Percentiles rank a stretch among this genome's conserved stretches.
These are phyloP conservation scores for Quiscalus mexicanus DNA, from an alignment of 2,113 vertebrate genomes.

Conservation along the genomic window DNA sequence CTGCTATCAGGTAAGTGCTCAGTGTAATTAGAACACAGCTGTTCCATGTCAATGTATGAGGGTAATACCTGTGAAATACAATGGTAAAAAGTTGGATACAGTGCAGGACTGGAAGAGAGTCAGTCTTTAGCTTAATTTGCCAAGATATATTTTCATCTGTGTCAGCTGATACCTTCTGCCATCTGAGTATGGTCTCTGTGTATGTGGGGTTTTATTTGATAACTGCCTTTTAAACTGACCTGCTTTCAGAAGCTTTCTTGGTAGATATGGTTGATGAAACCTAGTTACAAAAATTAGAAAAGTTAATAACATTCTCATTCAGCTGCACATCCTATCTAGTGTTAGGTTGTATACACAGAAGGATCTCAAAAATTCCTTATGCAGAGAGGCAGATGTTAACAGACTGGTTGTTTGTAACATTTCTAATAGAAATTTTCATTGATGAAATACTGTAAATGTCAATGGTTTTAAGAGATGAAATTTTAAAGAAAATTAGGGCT, in stretches of 20 bases:
- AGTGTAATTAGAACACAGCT: neutral
- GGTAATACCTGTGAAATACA: neutral
- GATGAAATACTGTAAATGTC: neutral
- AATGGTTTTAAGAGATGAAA: neutral
- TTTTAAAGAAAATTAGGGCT: neutral
- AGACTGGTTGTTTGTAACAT: neutral
- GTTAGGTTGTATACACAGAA: neutral
- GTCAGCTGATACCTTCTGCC: neutral
- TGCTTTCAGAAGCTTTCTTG: neutral
- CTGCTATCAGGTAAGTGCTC: neutral
- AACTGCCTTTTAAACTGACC: neutral
- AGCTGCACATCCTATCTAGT: neutral
- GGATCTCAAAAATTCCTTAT: neutral
- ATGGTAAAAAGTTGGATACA: neutral
- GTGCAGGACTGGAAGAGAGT: neutral
- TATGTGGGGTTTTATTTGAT: neutral
- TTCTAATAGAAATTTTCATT: neutral
- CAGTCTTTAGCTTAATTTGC: neutral
- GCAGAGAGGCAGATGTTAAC: neutral
- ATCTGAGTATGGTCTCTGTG: neutral
- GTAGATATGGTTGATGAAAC: neutral
- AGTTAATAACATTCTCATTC: neutral
- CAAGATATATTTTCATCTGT: neutral
- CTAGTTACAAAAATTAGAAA: neutral
- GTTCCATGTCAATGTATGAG: neutral